A percentile compares a stretch with the other conserved stretches of the same genome.
These are phyloP conservation scores for Mythimna albipuncta DNA, from an alignment of 2,888 invertebrate genomes.

Conservation along the genomic window DNA sequence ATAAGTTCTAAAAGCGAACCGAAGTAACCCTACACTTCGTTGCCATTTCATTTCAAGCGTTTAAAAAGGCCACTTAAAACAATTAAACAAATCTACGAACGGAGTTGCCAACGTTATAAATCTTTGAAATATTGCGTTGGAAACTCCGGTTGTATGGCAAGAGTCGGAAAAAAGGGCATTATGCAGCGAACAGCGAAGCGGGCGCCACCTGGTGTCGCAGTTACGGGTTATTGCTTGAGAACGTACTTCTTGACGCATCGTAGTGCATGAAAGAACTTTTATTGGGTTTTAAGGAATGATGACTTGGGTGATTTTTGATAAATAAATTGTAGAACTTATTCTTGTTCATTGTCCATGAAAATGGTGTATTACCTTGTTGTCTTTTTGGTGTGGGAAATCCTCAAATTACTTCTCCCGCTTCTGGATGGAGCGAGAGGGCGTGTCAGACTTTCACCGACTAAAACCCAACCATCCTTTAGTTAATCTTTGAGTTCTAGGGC, in stretches of 20 bases:
- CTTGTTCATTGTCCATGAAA: too few species aligned
- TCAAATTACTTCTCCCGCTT: too few species aligned
- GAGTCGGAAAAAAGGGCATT: constrained; percentile 84
- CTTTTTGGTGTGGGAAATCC: too few species aligned
- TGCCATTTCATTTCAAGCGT: constrained; percentile 18
- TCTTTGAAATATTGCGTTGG: constrained; percentile 67
- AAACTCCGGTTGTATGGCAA: constrained; percentile 66
- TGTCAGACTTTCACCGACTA: too few species aligned
- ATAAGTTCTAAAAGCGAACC: constrained; percentile 20
- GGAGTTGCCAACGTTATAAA: constrained; percentile 59
- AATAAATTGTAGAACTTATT: background rate
- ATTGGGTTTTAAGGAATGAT: constrained; percentile 19
- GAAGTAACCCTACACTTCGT: constrained; percentile 34
- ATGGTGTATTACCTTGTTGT: too few species aligned
- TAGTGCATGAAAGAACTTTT: constrained; percentile 55
- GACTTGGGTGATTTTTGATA: background rate
- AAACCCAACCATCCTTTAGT: too few species aligned
- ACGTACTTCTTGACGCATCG: constrained; percentile 56
- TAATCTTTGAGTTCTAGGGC: too few species aligned
- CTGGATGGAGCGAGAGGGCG: too few species aligned
- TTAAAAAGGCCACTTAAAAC: constrained; percentile 54
- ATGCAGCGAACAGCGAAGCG: constrained; percentile 79
- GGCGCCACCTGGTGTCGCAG: constrained; percentile 84
- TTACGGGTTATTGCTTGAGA: constrained; percentile 82
- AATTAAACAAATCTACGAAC: constrained; percentile 62